A percentile compares a stretch with the other conserved stretches of the same genome.
Conservation (phyloP, 92 coral and sea anemone genomes). For the Epizoanthus rinbou region DNA sequence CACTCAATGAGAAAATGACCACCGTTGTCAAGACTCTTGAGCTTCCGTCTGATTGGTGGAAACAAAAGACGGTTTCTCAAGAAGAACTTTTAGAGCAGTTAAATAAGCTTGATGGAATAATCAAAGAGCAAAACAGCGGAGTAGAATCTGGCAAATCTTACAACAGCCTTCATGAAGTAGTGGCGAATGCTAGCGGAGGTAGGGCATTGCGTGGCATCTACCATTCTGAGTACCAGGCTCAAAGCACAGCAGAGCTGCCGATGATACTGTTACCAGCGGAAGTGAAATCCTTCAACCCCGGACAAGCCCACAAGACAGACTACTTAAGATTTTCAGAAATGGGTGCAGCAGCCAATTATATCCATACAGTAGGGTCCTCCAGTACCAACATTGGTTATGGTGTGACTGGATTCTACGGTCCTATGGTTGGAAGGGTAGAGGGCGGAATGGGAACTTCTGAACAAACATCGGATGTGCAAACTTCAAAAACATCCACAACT, state of each 20-base stretch:
- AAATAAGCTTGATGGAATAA: conserved; percentile 32
- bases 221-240: conserved; percentile 40
- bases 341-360: conserved; percentile 33
- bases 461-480: neutral
- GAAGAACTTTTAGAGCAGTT: conserved; percentile 10
- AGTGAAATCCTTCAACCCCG: conserved; percentile 39
- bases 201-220: conserved; percentile 52
- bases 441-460: conserved; percentile 14
- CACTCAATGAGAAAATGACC: conserved; percentile 24
- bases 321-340: conserved; percentile 41
- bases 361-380: conserved; percentile 35
- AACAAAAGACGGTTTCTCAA: neutral
- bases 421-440: conserved; percentile 28
- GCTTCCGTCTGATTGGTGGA: conserved; percentile 49
- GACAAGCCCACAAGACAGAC: conserved; percentile 48
- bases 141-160: conserved; percentile 39
- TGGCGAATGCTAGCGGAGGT: conserved; percentile 51
- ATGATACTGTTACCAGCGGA: conserved; percentile 36
- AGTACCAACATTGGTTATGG: conserved; percentile 42
- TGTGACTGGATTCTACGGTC: conserved; percentile 39
- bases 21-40: conserved; percentile 25
- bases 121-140: conserved; percentile 12
- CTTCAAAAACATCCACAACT: conserved; percentile 6
- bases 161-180: conserved; percentile 44
- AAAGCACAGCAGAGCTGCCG: conserved; percentile 33